Conservation (phyloP, 1,140 invertebrate genomes). For the Phenacoccus solenopsis region DNA sequence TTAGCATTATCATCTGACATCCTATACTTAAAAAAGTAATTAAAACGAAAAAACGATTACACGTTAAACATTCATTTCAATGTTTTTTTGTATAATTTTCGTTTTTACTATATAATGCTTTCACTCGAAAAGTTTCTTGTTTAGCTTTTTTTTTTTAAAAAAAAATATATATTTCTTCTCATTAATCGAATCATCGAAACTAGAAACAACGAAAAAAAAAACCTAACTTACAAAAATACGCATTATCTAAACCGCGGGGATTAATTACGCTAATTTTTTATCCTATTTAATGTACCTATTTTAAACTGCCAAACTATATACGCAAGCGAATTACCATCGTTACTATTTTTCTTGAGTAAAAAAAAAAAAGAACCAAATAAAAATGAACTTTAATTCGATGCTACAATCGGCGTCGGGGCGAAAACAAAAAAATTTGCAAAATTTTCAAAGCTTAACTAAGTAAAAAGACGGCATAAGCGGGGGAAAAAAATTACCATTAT, state of each 20-base stretch:
- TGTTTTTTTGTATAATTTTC: slow-evolving; percentile 2
- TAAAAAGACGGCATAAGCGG: too few relatives aligned
- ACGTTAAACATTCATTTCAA: background rate
- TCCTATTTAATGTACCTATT: background rate
- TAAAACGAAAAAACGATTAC: too few relatives aligned
- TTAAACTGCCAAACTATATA: background rate
- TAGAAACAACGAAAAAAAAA: background rate
- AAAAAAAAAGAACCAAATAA: too few relatives aligned
- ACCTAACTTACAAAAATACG: background rate
- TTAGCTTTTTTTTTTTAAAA: background rate
- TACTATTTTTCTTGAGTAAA: background rate
- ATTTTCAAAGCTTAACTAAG: background rate
- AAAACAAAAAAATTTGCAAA: background rate
- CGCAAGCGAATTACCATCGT: background rate
- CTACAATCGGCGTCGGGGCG: too few relatives aligned
- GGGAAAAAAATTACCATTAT: background rate
- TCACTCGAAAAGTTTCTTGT: background rate
- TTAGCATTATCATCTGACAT: slow-evolving; percentile 5
- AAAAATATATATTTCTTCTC: background rate
- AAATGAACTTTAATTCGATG: too few relatives aligned
- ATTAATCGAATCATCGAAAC: slow-evolving; percentile 1
- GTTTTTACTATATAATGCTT: too few relatives aligned
- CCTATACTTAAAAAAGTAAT: slow-evolving; percentile 4
- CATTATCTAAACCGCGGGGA: background rate
- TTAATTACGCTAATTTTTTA: background rate